Base-by-base conservation (phyloP, 2,113 vertebrate genomes). In the Clarias macrocephalus region DNA sequence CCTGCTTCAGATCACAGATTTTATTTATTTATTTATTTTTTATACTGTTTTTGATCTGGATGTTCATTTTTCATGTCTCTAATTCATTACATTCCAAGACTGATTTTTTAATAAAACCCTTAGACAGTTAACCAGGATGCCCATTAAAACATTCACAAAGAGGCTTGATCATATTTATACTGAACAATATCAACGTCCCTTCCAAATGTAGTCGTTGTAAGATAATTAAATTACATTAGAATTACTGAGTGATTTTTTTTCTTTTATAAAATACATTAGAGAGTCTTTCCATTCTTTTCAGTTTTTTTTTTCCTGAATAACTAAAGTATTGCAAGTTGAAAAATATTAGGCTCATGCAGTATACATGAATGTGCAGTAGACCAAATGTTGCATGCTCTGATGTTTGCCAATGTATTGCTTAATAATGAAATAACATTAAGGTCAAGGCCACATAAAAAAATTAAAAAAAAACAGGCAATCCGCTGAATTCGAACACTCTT, bases 181-280 rank as follows among this genome's bases (percentile, higher is more conserved):
- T 72, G 72, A 52, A 63, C 18, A 86, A 88, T 90, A 63, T 73
- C 73, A 75, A 87, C 33, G 66, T 86, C 75, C 72, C 4, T 56
- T 68, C 28, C 68, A 70, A 37, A 9, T 37, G 9, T 19, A 33
- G 66, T 63, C 82, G 63, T 79, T 87, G 76, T 77, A 37, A 37
- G 33, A 37, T 82, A 80, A 18, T n/a, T 80, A 87, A 90, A 89
- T 89, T 84, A 77, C 54, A 62, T 63, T 52, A 28, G 82, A 80
- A 90, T 89, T 85, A 87, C 48, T 70, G 87, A 87, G 68, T 84
- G 11, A 85, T 87, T 25, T 63, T 80, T 60, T 48, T 48, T 37
- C 33, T 48, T 48, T 48, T 8, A 8, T 6, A 7, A 72, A 84
- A 59, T 9, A 21, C 19, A 37, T 18, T 18, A 72, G 37, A 42